Evolutionary conservation across 2,888 invertebrate species (phyloP).

Genomic region (Shargacucullia verbasci): DNA sequence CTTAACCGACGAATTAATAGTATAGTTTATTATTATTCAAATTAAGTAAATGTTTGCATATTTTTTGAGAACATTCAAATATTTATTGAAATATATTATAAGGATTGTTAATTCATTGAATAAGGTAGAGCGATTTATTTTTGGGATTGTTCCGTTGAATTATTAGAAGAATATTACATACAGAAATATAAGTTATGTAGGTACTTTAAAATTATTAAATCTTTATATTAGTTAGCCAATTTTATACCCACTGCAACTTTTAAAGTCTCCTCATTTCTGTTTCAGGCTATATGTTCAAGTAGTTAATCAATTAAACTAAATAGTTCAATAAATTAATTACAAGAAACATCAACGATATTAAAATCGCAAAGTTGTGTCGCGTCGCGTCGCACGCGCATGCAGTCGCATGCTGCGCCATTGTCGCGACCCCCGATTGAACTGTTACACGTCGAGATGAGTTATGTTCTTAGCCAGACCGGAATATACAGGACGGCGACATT

Average conservation of each 20-base stretch:
- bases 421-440: slow-evolving; percentile 85
- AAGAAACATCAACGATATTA: slow-evolving; percentile 56
- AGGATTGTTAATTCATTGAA: too few relatives aligned
- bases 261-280: neutral
- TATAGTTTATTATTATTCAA: slow-evolving; percentile 14
- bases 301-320: slow-evolving; percentile 24
- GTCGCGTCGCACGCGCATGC: slow-evolving; percentile 74
- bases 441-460: slow-evolving; percentile 83
- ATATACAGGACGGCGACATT: slow-evolving; percentile 61
- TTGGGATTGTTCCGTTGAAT: too few relatives aligned
- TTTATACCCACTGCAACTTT: too few relatives aligned
- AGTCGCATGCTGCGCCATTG: slow-evolving; percentile 80
- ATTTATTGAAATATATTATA: neutral
- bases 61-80: neutral
- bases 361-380: slow-evolving; percentile 56
- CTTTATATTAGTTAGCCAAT: too few relatives aligned
- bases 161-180: too few relatives aligned
- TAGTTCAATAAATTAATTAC: slow-evolving; percentile 43
- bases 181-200: too few relatives aligned
- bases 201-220: too few relatives aligned
- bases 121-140: too few relatives aligned
- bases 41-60: neutral
- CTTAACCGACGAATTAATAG: neutral
- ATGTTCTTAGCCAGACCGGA: slow-evolving; percentile 70
- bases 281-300: neutral